phyloP scores from a whole-genome alignment of 2,113 vertebrate genomes.

The Poicephalus gulielmi region DNA sequence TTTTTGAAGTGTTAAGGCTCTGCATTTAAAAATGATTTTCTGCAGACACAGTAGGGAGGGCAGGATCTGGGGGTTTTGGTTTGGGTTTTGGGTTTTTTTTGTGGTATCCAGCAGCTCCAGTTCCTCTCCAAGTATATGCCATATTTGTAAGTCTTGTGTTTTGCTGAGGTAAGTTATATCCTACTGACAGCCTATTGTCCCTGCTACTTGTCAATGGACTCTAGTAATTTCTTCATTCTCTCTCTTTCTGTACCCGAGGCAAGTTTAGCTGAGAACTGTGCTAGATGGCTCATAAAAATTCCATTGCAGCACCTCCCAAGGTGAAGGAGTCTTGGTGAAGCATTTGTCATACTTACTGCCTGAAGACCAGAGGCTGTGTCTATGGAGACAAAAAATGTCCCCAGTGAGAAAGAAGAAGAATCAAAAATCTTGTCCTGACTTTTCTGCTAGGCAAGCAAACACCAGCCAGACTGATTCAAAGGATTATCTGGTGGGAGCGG shows the following conservation, averaged over 20 bases:
- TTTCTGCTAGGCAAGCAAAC: not conserved
- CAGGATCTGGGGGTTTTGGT: not conserved
- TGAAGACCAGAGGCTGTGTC: not conserved
- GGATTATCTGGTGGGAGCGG: not conserved
- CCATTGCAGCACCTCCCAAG: not conserved
- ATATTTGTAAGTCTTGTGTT: not conserved
- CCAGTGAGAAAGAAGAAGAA: not conserved
- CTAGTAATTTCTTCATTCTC: not conserved
- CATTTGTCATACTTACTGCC: not conserved
- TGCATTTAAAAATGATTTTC: not conserved
- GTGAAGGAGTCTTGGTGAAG: not conserved
- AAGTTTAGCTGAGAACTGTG: not conserved
- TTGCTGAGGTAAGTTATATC: not conserved
- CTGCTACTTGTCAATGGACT: not conserved
- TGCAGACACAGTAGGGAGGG: not conserved
- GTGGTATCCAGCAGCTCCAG: not conserved
- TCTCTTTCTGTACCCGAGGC: not conserved
- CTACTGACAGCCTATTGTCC: slow-evolving; percentile 17
- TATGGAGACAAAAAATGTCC: not conserved
- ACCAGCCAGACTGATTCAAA: not conserved
- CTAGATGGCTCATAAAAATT: slow-evolving; percentile 20
- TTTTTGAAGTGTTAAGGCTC: not conserved
- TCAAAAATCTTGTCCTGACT: not conserved
- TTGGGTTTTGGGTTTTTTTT: not conserved
- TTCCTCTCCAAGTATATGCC: not conserved